phyloP scores from a whole-genome alignment of 2,888 invertebrate species.

The Caenorhabditis wallacei region DNA sequence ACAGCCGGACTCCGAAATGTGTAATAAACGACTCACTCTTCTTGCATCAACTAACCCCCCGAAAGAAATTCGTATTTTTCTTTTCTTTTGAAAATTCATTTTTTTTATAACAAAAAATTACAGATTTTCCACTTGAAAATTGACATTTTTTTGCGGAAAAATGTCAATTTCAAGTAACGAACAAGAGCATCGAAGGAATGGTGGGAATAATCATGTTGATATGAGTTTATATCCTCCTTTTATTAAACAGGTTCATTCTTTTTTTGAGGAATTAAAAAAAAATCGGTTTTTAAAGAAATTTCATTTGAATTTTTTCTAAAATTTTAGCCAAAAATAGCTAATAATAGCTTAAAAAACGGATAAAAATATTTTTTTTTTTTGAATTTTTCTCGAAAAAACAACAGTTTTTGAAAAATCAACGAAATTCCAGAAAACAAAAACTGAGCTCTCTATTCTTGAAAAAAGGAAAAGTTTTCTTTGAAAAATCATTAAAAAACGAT shows the following conservation, averaged over 20 bases:
- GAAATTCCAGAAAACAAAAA: too few relatives aligned
- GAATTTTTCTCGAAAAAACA: too few relatives aligned
- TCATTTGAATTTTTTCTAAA: background rate
- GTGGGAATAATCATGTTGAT: slow-evolving; percentile 60
- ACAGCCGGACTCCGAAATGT: slow-evolving; percentile 16
- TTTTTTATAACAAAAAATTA: background rate
- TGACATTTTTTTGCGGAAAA: slow-evolving; percentile 11
- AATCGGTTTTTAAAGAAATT: slow-evolving; percentile 15
- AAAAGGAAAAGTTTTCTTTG: background rate
- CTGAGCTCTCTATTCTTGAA: too few relatives aligned
- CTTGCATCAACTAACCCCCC: background rate
- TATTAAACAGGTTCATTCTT: slow-evolving; percentile 63
- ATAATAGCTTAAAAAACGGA: background rate
- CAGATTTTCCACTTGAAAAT: background rate
- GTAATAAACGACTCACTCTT: slow-evolving; percentile 20
- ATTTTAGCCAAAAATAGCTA: background rate
- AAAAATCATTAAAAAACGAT: too few relatives aligned
- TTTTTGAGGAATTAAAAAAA: background rate
- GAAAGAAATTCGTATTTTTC: slow-evolving; percentile 34
- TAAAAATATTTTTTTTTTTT: too few relatives aligned
- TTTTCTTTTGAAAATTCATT: background rate
- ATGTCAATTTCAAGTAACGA: slow-evolving; percentile 62
- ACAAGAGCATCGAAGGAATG: slow-evolving; percentile 40
- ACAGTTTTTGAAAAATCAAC: too few relatives aligned
- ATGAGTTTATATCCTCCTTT: slow-evolving; percentile 72